phyloP scores from a whole-genome alignment of 2,888 invertebrate genomes.

The Conus canariensis region DNA sequence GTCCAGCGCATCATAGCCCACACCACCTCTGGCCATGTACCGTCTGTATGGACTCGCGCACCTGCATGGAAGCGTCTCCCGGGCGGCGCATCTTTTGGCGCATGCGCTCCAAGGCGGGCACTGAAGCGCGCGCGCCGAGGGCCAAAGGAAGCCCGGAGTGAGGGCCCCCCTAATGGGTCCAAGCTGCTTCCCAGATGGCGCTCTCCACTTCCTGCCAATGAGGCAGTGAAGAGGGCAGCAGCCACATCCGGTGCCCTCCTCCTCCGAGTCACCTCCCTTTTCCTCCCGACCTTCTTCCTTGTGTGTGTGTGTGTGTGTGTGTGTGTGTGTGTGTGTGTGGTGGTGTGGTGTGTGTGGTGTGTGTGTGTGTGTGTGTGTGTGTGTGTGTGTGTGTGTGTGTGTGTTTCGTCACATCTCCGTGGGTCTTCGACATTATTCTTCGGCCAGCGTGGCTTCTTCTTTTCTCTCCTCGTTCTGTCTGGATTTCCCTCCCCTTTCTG shows the following conservation, averaged over 20 bases:
- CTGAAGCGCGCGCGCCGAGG: no score
- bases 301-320: neutral
- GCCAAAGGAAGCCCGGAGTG: no score
- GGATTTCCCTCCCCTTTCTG: neutral
- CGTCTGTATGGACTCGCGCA: neutral
- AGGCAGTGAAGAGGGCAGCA: constrained; percentile 3
- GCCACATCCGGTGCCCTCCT: neutral
- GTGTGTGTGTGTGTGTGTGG: no score
- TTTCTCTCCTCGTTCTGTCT: neutral
- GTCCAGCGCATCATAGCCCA: no score
- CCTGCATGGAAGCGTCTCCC: no score
- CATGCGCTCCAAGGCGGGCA: no score
- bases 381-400: neutral
- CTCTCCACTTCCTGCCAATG: constrained; percentile 14
- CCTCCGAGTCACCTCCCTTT: neutral
- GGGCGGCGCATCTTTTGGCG: no score
- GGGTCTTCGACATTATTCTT: no score
- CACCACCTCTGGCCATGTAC: no score
- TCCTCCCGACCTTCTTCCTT: neutral
- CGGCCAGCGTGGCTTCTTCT: neutral
- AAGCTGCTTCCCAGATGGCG: constrained; percentile 18
- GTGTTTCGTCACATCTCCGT: no score
- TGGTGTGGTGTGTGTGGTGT: neutral
- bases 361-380: neutral
- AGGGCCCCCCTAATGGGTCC: neutral